A percentile compares a stretch with the other conserved stretches of the same genome.
These are phyloP conservation scores for Scaptomyza reducta DNA, from an alignment of 2,888 invertebrate genomes.

Conservation along the genomic window DNA sequence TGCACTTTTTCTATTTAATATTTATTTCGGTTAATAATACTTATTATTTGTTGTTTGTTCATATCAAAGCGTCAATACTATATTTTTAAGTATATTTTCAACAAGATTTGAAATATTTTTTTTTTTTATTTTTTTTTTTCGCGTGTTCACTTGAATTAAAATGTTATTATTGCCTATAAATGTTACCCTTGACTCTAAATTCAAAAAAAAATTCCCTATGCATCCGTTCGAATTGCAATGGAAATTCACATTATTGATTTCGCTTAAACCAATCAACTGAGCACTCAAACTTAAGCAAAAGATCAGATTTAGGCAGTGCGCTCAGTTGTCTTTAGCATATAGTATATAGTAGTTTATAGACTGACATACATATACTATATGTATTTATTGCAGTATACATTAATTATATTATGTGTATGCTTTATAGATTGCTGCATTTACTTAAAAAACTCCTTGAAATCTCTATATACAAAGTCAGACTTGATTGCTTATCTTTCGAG, in stretches of 20 bases:
- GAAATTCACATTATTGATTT: slow-evolving; percentile 30
- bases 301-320: slow-evolving; percentile 49
- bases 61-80: slow-evolving; percentile 53
- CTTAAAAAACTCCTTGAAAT: slow-evolving; percentile 62
- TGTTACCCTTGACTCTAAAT: slow-evolving; percentile 60
- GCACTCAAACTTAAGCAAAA: slow-evolving; percentile 44
- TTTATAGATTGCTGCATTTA: slow-evolving; percentile 34
- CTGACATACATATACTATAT: slow-evolving; percentile 10
- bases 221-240: background rate
- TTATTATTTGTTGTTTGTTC: background rate
- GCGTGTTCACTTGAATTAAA: slow-evolving; percentile 24
- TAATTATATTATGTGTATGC: slow-evolving; percentile 31
- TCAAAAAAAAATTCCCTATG: slow-evolving; percentile 47
- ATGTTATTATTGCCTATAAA: slow-evolving; percentile 62
- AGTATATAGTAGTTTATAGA: slow-evolving; percentile 4
- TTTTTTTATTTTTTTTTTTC: background rate
- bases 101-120: slow-evolving; percentile 37
- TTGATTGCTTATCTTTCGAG: slow-evolving; percentile 78
- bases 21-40: slow-evolving; percentile 23
- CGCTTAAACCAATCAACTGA: slow-evolving; percentile 26
- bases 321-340: slow-evolving; percentile 40
- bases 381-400: slow-evolving; percentile 51
- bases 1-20: slow-evolving; percentile 33
- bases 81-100: slow-evolving; percentile 28
- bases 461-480: slow-evolving; percentile 82